Percentiles rank a stretch among this genome's conserved stretches.
Evolutionary conservation across 2,113 vertebrate species (phyloP).

Genomic region (Gymnarchus niloticus): DNA sequence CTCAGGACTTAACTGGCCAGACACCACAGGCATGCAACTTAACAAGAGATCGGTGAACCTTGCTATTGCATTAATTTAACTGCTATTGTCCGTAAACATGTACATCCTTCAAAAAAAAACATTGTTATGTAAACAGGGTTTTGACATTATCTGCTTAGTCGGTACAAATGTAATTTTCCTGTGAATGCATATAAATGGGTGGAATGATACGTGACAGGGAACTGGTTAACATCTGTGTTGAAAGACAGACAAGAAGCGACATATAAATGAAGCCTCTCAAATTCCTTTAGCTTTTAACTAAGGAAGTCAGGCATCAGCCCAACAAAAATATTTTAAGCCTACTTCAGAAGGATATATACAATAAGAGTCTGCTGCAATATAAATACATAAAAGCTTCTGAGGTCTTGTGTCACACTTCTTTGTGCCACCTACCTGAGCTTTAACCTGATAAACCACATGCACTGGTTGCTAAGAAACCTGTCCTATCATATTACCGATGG

Average conservation of each 20-base stretch:
- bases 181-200: background rate
- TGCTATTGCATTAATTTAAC: background rate
- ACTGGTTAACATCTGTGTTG: background rate
- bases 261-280: background rate
- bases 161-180: background rate
- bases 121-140: background rate
- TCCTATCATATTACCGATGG: conserved; percentile 10
- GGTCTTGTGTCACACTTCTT: background rate
- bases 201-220: background rate
- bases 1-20: background rate
- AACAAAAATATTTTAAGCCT: background rate
- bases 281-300: background rate
- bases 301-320: background rate
- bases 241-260: background rate
- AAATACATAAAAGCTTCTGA: background rate
- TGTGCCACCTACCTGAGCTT: conserved; percentile 35
- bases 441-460: conserved; percentile 55
- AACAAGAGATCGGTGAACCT: background rate
- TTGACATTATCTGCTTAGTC: background rate
- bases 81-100: background rate
- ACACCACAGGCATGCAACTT: background rate
- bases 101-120: background rate
- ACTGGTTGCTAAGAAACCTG: conserved; percentile 72
- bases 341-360: background rate
- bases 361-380: background rate